Percentiles rank a stretch among this genome's conserved stretches.
phyloP scores from a whole-genome alignment of 2,113 vertebrate species.

The Athene cunicularia region DNA sequence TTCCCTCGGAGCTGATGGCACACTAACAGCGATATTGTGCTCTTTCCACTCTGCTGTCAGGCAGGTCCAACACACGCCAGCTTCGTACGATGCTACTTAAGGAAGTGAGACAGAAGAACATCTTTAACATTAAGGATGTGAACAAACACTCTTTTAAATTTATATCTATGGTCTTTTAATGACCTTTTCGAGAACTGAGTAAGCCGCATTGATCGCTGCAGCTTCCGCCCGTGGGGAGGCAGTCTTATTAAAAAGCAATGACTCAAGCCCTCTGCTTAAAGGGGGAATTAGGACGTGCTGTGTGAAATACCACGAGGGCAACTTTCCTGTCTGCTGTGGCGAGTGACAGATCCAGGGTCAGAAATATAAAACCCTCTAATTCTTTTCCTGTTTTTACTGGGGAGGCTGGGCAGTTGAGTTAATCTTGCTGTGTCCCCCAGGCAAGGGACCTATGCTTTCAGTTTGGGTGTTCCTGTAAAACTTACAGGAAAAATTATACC shows the following conservation, averaged over 20 bases:
- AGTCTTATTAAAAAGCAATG: constrained; percentile 59
- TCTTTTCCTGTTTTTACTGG: constrained; percentile 16
- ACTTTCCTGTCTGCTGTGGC: background rate
- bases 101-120: constrained; percentile 19
- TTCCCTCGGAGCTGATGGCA: background rate
- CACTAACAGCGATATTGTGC: background rate
- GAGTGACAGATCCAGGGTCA: background rate
- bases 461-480: background rate
- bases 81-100: background rate
- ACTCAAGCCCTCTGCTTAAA: constrained; percentile 52
- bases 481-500: background rate
- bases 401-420: background rate
- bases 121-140: constrained; percentile 46
- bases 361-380: background rate
- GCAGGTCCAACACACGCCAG: rapidly evolving
- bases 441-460: background rate
- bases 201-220: constrained; percentile 40
- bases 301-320: constrained; percentile 41
- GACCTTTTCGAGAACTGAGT: constrained; percentile 54
- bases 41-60: background rate
- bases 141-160: constrained; percentile 52
- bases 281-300: constrained; percentile 8
- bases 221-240: constrained; percentile 49
- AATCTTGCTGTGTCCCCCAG: background rate
- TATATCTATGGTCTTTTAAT: constrained; percentile 61